Percentiles rank a stretch among this genome's conserved stretches.
Evolutionary conservation across 2,797 vertebrate species (phyloP).

Genomic region (Labeo calbasu): DNA sequence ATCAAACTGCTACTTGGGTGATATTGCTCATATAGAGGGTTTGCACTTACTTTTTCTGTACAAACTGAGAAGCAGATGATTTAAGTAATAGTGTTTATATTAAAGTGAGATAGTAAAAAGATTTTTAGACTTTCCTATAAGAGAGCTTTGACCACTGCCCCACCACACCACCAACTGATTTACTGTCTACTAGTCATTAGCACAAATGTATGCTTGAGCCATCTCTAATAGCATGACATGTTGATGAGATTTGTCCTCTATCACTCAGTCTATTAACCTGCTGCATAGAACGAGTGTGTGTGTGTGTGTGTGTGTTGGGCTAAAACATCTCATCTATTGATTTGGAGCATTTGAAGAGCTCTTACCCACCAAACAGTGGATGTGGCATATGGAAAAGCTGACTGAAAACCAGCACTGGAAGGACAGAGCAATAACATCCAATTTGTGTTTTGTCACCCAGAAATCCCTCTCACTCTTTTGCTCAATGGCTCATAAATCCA

Average conservation of each 20-base stretch:
- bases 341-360: slow-evolving; percentile 8
- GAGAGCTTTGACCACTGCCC: background rate
- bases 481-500: slow-evolving; percentile 67
- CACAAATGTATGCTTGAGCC: slow-evolving; percentile 19
- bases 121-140: background rate
- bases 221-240: background rate
- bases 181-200: slow-evolving; percentile 17
- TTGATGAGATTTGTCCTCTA: slow-evolving; percentile 26
- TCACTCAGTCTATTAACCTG: slow-evolving; percentile 43
- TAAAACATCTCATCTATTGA: slow-evolving; percentile 54
- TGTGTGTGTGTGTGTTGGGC: slow-evolving; percentile 4
- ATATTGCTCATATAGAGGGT: too few species aligned
- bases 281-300: slow-evolving; percentile 37
- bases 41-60: background rate
- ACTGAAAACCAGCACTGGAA: background rate
- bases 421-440: slow-evolving; percentile 5
- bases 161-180: background rate
- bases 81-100: background rate
- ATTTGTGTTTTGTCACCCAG: slow-evolving; percentile 46
- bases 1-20: too few species aligned
- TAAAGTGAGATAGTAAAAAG: background rate
- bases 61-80: background rate
- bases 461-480: slow-evolving; percentile 41
- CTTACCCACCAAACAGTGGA: slow-evolving; percentile 3
- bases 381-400: slow-evolving; percentile 10